Conservation (phyloP, 2,888 invertebrate genomes). For the Cantharis rufa region DNA sequence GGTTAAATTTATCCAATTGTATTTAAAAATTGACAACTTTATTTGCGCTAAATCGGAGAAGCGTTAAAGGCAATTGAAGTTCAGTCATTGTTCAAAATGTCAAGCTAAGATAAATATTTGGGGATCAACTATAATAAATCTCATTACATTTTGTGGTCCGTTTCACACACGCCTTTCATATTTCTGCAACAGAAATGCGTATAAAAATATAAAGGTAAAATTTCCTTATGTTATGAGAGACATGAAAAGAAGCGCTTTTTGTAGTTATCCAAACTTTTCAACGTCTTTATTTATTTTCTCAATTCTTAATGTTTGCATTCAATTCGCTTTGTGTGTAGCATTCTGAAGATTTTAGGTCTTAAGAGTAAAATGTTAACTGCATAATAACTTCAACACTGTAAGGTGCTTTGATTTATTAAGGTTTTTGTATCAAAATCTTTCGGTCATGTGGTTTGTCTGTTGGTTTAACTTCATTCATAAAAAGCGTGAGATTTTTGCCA, state of each 20-base stretch:
- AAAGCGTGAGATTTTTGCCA: conserved; percentile 18
- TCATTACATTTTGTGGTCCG: conserved; percentile 46
- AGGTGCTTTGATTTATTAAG: conserved; percentile 32
- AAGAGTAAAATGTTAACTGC: conserved; percentile 25
- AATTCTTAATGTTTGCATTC: conserved; percentile 23
- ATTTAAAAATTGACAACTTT: background rate
- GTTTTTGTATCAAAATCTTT: conserved; percentile 29
- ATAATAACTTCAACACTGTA: conserved; percentile 34
- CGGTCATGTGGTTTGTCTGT: conserved; percentile 33
- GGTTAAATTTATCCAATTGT: background rate
- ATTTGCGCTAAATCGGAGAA: conserved; percentile 4
- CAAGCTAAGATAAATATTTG: conserved; percentile 45
- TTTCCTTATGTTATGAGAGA: background rate
- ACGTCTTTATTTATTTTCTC: conserved; percentile 7
- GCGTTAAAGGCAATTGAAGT: conserved; percentile 20
- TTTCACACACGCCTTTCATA: conserved; percentile 41
- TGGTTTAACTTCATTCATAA: conserved; percentile 21
- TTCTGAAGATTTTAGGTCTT: conserved; percentile 13
- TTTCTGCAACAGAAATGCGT: conserved; percentile 21
- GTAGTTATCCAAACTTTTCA: background rate
- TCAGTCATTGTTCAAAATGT: conserved; percentile 34
- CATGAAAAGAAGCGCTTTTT: background rate
- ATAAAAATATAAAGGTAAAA: conserved; percentile 7
- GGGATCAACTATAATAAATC: conserved; percentile 45
- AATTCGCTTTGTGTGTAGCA: conserved; percentile 11